Conservation (phyloP, 2,113 vertebrate species). For the Climacteris rufus region DNA sequence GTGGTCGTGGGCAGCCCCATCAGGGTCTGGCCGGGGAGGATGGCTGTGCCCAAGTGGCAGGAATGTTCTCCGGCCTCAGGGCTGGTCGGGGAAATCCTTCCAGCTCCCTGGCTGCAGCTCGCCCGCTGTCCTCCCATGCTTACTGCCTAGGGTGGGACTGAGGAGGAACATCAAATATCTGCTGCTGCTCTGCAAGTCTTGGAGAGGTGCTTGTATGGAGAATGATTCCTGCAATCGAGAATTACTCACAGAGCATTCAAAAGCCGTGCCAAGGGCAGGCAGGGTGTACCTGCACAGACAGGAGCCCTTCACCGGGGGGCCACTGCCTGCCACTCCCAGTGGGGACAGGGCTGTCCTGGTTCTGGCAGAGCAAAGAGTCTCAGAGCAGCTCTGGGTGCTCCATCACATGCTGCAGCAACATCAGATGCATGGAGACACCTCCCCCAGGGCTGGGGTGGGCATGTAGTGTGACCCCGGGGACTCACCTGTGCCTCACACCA, state of each 20-base stretch:
- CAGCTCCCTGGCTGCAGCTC: background rate
- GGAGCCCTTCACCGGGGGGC: fast-evolving
- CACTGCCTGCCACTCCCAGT: background rate
- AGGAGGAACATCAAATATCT: background rate
- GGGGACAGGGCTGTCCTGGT: background rate
- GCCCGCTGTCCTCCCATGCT: fast-evolving
- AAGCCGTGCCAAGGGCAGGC: background rate
- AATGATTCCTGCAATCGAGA: background rate
- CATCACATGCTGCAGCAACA: background rate
- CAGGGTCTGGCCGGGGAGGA: background rate
- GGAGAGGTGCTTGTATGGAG: slow-evolving; percentile 6
- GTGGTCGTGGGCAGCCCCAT: background rate
- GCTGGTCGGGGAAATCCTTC: background rate
- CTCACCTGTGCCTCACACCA: fast-evolving
- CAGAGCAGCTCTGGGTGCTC: background rate
- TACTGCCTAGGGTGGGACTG: fast-evolving
- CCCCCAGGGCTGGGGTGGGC: background rate
- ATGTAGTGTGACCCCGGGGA: background rate
- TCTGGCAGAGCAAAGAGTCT: background rate
- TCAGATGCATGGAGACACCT: background rate
- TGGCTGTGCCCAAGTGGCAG: fast-evolving
- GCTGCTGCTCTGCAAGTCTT: background rate
- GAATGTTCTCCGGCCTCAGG: background rate
- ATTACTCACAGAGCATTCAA: background rate
- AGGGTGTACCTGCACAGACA: background rate